Percentiles rank a stretch among this genome's conserved stretches.
Conservation (phyloP, 2,797 vertebrate genomes). For the Lycodopsis pacificus region DNA sequence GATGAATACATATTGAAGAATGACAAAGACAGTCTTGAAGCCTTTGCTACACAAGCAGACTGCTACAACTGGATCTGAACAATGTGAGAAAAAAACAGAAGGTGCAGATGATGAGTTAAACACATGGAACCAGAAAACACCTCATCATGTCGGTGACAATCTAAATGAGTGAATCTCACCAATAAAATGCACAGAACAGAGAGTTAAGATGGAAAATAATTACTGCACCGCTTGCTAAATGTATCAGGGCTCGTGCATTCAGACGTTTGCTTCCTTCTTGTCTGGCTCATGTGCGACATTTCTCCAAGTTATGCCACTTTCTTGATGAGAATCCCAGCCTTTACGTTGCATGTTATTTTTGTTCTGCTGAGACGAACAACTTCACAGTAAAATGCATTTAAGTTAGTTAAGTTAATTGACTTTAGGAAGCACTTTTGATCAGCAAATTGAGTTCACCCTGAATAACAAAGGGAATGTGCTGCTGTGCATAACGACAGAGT, state of each 20-base stretch:
- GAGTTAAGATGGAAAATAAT: conserved; percentile 48
- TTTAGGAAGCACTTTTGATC: conserved; percentile 79
- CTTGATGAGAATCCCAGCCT: conserved; percentile 20
- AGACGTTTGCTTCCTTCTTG: conserved; percentile 40
- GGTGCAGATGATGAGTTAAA: conserved; percentile 50
- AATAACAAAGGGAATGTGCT: conserved; percentile 62
- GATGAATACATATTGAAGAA: conserved; percentile 37
- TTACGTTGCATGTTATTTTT: conserved; percentile 31
- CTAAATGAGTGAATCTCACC: conserved; percentile 34
- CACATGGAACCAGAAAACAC: conserved; percentile 55
- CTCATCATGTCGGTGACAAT: conserved; percentile 36
- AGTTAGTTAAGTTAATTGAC: conserved; percentile 37
- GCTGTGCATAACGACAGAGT: conserved; percentile 41
- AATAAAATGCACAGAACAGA: conserved; percentile 56
- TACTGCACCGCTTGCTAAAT: conserved; percentile 60
- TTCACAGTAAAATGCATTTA: conserved; percentile 69
- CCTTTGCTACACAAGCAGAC: conserved; percentile 37
- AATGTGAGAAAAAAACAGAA: conserved; percentile 34
- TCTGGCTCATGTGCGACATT: conserved; percentile 58
- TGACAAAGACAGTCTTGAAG: conserved; percentile 43
- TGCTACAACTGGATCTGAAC: conserved; percentile 42
- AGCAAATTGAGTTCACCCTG: conserved; percentile 61
- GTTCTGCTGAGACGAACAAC: conserved; percentile 65
- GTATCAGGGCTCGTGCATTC: conserved; percentile 55
- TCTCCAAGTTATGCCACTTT: conserved; percentile 41